phyloP scores from a whole-genome alignment of 2,888 invertebrate species.

The Arctia plantaginis region DNA sequence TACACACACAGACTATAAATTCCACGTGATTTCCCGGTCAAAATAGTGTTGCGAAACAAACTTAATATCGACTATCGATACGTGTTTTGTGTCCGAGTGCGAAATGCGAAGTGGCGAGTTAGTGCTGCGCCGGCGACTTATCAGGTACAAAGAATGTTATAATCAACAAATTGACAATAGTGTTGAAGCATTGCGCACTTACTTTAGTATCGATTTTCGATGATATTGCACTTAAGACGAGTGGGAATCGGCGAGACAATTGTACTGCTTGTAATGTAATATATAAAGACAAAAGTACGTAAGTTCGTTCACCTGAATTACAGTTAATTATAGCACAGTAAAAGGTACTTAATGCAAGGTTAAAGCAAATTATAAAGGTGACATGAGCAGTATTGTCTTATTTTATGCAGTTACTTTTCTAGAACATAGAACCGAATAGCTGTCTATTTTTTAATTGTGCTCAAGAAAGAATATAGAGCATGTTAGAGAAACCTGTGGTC shows the following conservation, averaged over 20 bases:
- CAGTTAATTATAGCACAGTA: constrained; percentile 4
- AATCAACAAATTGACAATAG: constrained; percentile 47
- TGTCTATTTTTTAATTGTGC: background rate
- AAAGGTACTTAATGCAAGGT: constrained; percentile 10
- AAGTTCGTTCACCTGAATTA: constrained; percentile 21
- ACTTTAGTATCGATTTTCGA: constrained; percentile 59
- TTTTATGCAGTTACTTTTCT: background rate
- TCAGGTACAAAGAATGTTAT: constrained; percentile 43
- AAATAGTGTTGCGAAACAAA: constrained; percentile 44
- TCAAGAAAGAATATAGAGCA: background rate
- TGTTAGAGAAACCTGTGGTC: background rate
- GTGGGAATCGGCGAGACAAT: constrained; percentile 38
- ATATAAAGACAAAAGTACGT: constrained; percentile 3
- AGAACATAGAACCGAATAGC: background rate
- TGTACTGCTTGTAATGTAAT: constrained; percentile 13
- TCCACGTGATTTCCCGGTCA: constrained; percentile 30
- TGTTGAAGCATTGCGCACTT: constrained; percentile 39
- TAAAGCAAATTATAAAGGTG: background rate
- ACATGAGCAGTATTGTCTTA: background rate
- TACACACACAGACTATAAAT: constrained; percentile 35
- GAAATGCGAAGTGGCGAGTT: constrained; percentile 52
- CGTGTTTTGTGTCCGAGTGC: constrained; percentile 45
- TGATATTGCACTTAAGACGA: constrained; percentile 45
- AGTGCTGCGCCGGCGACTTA: constrained; percentile 51
- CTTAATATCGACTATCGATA: constrained; percentile 43